phyloP scores from a whole-genome alignment of 2,113 vertebrate species.

The Merops nubicus region DNA sequence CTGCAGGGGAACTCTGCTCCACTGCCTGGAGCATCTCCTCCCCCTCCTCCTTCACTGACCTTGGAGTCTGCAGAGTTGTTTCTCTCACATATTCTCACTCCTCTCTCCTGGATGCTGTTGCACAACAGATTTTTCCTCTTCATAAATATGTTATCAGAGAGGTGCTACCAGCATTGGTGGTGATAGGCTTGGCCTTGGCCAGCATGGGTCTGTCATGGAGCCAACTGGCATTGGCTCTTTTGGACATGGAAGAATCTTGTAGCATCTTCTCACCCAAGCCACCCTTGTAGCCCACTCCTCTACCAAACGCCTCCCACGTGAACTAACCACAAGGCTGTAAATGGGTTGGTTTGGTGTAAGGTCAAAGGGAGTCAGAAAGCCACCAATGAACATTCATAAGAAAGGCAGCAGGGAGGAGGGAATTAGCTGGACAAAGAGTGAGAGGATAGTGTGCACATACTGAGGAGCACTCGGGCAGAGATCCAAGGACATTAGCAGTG shows the following conservation, averaged over 20 bases:
- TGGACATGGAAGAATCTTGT: background rate
- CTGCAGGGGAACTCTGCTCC: background rate
- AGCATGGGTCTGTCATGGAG: background rate
- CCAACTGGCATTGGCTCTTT: background rate
- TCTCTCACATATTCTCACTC: too few relatives aligned
- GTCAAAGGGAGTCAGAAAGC: background rate
- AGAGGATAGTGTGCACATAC: too few relatives aligned
- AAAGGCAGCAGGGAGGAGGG: background rate
- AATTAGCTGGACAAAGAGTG: background rate
- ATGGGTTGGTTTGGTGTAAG: background rate
- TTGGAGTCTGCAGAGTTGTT: background rate
- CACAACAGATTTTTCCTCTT: too few relatives aligned
- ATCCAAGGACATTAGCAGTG: background rate
- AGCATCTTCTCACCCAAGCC: background rate
- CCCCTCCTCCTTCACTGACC: background rate
- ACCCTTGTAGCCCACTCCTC: background rate
- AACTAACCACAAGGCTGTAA: background rate
- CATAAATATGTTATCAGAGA: background rate
- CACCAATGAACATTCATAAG: background rate
- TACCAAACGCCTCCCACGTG: background rate
- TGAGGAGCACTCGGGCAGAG: background rate
- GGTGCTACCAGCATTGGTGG: accelerated
- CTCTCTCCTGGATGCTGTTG: too few relatives aligned
- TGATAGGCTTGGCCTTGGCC: too few relatives aligned
- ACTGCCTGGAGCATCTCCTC: background rate